Percentiles rank a stretch among this genome's conserved stretches.
phyloP scores from a whole-genome alignment of 1,140 invertebrate genomes.

The Harlomillsia oculata region DNA sequence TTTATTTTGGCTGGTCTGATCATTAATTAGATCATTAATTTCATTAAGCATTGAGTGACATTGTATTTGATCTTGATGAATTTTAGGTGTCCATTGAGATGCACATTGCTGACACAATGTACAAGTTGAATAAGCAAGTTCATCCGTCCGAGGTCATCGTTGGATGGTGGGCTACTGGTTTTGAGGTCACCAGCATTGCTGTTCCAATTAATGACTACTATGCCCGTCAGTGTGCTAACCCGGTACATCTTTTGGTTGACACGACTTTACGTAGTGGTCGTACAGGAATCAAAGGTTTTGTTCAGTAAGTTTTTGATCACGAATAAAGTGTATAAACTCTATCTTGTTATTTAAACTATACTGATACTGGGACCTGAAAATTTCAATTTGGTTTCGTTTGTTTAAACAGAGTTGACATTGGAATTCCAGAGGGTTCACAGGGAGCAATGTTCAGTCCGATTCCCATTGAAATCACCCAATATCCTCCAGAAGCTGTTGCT shows the following conservation, averaged over 20 bases:
- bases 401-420: slow-evolving; percentile 53
- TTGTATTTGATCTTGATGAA: background rate
- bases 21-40: too few relatives aligned
- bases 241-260: slow-evolving; percentile 88
- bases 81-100: slow-evolving; percentile 84
- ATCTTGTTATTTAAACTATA: slow-evolving; percentile 22
- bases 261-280: slow-evolving; percentile 67
- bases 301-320: slow-evolving; percentile 45
- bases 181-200: slow-evolving; percentile 91
- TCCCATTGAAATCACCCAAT: slow-evolving; percentile 69
- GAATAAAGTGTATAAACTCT: slow-evolving; percentile 9
- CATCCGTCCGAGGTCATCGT: slow-evolving; percentile 85
- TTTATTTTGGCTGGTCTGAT: too few relatives aligned
- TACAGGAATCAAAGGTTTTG: slow-evolving; percentile 85
- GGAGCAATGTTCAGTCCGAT: slow-evolving; percentile 95
- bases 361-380: slow-evolving; percentile 52
- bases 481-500: slow-evolving; percentile 76
- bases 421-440: slow-evolving; percentile 78
- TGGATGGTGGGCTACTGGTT: slow-evolving; percentile 95
- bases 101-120: slow-evolving; percentile 89
- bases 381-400: slow-evolving; percentile 49
- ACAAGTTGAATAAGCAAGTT: slow-evolving; percentile 83
- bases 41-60: background rate
- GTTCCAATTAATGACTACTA: slow-evolving; percentile 97
- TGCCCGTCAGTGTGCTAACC: slow-evolving; percentile 80